phyloP scores from a whole-genome alignment of 1,140 invertebrate species.

The Coenobita brevimanus region DNA sequence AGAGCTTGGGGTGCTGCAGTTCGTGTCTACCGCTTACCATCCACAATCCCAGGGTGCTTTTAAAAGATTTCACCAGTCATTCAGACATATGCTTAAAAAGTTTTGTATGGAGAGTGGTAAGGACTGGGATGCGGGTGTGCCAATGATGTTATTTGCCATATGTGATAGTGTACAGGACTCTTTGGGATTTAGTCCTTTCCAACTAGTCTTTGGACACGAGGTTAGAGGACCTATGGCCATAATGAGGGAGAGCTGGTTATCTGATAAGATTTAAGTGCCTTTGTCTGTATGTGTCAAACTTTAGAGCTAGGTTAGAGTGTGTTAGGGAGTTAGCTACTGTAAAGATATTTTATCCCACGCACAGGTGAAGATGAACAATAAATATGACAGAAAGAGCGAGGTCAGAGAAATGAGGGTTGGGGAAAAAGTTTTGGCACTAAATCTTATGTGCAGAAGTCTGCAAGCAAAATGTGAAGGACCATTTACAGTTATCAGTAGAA shows the following conservation, averaged over 20 bases:
- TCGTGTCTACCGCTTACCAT: not conserved
- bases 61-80: slow-evolving; percentile 21
- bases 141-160: slow-evolving; percentile 15
- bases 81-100: slow-evolving; percentile 24
- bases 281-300: not conserved
- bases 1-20: not conserved
- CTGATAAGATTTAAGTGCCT: not conserved
- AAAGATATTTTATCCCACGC: no score
- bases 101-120: not conserved
- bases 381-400: no score
- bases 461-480: no score
- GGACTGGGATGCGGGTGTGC: slow-evolving; percentile 24
- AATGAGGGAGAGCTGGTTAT: slow-evolving; percentile 8
- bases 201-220: slow-evolving; percentile 26
- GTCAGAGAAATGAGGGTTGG: no score
- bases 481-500: no score
- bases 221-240: slow-evolving; percentile 19
- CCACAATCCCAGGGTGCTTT: slow-evolving; percentile 13
- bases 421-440: no score
- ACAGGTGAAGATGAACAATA: no score
- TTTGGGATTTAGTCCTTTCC: slow-evolving; percentile 4
- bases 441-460: no score
- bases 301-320: not conserved
- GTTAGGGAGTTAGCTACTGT: no score
- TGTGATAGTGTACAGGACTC: slow-evolving; percentile 32